phyloP scores from a whole-genome alignment of 2,888 invertebrate species.

The Agrochola lychnidis region DNA sequence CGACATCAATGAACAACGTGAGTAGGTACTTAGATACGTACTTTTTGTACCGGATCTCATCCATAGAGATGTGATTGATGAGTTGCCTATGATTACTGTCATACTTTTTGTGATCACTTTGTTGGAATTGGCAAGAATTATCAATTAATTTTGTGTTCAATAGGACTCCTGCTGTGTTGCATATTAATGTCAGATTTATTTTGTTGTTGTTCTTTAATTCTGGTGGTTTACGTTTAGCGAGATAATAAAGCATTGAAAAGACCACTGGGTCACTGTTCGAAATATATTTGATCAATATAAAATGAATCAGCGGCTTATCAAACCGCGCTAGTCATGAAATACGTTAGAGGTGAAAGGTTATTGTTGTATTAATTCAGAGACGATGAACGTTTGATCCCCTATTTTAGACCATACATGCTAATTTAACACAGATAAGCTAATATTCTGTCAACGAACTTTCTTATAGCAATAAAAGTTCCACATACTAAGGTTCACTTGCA shows the following conservation, averaged over 20 bases:
- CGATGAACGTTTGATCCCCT: neutral
- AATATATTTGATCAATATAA: constrained; percentile 9
- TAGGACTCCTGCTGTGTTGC: constrained; percentile 9
- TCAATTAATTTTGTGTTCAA: constrained; percentile 41
- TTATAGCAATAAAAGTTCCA: neutral
- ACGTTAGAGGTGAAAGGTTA: constrained; percentile 25
- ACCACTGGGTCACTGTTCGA: neutral
- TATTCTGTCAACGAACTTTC: neutral
- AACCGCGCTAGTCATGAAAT: constrained; percentile 2
- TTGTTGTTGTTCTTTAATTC: neutral
- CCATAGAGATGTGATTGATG: constrained; percentile 53
- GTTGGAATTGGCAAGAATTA: constrained; percentile 26
- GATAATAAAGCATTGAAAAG: neutral
- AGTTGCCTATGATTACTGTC: constrained; percentile 38
- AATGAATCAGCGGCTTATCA: constrained; percentile 27
- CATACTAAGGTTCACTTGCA: neutral
- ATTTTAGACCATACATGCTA: neutral
- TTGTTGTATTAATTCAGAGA: constrained; percentile 30
- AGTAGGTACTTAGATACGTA: neutral
- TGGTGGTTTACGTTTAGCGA: neutral
- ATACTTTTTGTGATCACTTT: constrained; percentile 46
- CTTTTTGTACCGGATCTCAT: constrained; percentile 62
- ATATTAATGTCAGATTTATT: constrained; percentile 29
- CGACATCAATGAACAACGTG: constrained; percentile 48
- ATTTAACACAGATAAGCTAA: neutral